Percentiles rank a stretch among this genome's conserved stretches.
These are phyloP conservation scores for Theonella swinhoei DNA, from an alignment of 37 sponge, comb jelly and placozoan genomes.

Conservation along the genomic window DNA sequence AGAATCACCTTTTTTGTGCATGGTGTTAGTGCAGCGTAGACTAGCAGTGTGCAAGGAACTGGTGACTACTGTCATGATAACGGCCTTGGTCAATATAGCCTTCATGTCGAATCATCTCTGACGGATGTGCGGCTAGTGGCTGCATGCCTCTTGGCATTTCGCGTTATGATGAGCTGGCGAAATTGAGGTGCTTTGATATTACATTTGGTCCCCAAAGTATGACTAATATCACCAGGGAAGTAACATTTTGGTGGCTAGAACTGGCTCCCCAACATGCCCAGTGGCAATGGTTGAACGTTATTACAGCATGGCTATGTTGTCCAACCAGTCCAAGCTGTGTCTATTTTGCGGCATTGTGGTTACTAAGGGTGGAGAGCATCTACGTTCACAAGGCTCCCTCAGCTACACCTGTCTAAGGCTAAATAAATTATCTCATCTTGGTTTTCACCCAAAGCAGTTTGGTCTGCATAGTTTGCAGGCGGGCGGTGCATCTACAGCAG, in stretches of 20 bases:
- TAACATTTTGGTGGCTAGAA: slow-evolving; percentile 18
- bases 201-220: slow-evolving; percentile 12
- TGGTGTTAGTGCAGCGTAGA: neutral
- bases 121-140: no score
- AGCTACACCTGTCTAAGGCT: slow-evolving; percentile 26
- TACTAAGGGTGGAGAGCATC: slow-evolving; percentile 8
- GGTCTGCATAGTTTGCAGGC: slow-evolving; percentile 33
- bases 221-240: slow-evolving; percentile 22
- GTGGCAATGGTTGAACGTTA: slow-evolving; percentile 39
- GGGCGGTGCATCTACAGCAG: slow-evolving; percentile 41
- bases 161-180: slow-evolving; percentile 17
- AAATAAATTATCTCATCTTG: neutral
- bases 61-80: no score
- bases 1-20: neutral
- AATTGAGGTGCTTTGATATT: neutral
- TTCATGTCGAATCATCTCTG: no score
- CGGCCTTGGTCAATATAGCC: no score
- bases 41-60: no score
- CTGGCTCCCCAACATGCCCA: slow-evolving; percentile 13
- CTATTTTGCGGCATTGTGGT: slow-evolving; percentile 12
- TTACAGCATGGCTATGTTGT: neutral
- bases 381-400: neutral
- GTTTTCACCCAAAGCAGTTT: slow-evolving; percentile 8
- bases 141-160: slow-evolving; percentile 2
- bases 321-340: neutral